Base-by-base conservation (phyloP, 2,113 vertebrate genomes). In the Hipposideros armiger region DNA sequence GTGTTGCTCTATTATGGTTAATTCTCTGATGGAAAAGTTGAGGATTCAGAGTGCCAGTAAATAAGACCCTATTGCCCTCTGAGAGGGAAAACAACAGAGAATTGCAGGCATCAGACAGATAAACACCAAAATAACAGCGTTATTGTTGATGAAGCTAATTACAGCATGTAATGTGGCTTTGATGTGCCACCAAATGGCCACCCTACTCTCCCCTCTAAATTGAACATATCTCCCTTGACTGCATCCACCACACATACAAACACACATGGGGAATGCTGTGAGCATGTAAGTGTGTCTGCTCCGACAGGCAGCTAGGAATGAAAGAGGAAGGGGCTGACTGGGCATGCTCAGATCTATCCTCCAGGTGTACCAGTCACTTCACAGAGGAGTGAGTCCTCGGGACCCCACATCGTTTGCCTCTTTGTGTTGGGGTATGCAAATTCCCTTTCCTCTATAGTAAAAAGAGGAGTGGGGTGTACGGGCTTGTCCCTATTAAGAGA, bases 71-170 rank as follows among this genome's bases (percentile, higher is more conserved):
- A 80, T 17, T 20, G 10, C n/a, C 42, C 60, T 81, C 62, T 28
- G 45, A 86, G 66, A 69, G 60, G 5, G 54, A 87, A 97, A 92
- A 70, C 54, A 88, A 64, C 32, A 62, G 15, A 32, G 20, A 58
- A 30, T 81, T 73, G 14, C 8, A 52, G 13, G 26, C 72, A 69
- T 14, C 76, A 95, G 67, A 40, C 54, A 87, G 42, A 70, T 66
- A 54, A 62, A 70, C 60, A 58, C 94, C 64, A 74, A 92, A 88
- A 90, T 45, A 81, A 24, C 42, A 95, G 92, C 54, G 77, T 90
- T 95, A 50, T 74, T 91, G 91, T 85, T 74, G 52, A 90, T 77
- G 67, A 62, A 81, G 60, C 58, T 96, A 84, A 88, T 92, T 90
- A 72, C 32, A 85, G 60, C 85, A 94, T 50, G 36, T 62, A 80